Evolutionary conservation across 2,888 invertebrate species (phyloP).

Genomic region (Nudaria mundana): DNA sequence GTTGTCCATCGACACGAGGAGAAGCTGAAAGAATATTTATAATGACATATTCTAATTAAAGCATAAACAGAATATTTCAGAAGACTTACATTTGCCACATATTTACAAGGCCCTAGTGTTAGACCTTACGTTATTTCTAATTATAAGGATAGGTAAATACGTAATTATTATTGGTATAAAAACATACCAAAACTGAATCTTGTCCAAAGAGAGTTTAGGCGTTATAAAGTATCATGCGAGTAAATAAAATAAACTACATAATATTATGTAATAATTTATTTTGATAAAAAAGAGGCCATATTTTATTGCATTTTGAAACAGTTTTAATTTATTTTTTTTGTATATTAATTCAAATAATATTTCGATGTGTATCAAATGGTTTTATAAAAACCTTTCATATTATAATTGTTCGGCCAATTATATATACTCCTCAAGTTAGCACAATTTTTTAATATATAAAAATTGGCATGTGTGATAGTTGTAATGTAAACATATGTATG

Average conservation of each 20-base stretch:
- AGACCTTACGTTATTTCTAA: constrained; percentile 37
- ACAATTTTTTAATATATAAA: constrained; percentile 53
- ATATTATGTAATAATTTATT: too few species aligned
- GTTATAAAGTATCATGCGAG: constrained; percentile 45
- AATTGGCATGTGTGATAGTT: constrained; percentile 36
- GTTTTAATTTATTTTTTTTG: constrained; percentile 48
- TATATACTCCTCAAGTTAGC: constrained; percentile 51
- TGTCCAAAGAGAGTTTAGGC: constrained; percentile 70
- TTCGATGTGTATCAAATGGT: constrained; percentile 33
- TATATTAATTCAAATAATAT: constrained; percentile 30
- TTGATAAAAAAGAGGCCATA: constrained; percentile 61
- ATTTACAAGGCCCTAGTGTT: constrained; percentile 33
- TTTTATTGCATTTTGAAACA: constrained; percentile 53
- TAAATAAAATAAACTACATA: constrained; percentile 41
- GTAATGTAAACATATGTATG: constrained; percentile 24
- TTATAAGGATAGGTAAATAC: constrained; percentile 34
- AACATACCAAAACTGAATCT: constrained; percentile 59
- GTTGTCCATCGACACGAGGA: too few species aligned
- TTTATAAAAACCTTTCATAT: constrained; percentile 48
- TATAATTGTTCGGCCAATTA: constrained; percentile 48
- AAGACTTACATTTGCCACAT: constrained; percentile 29
- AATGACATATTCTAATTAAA: background rate
- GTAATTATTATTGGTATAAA: constrained; percentile 43
- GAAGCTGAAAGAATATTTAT: too few species aligned
- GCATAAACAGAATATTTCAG: constrained; percentile 20